Base-by-base conservation (phyloP, 2,888 invertebrate genomes). In the Archaeoteleia sp. region DNA sequence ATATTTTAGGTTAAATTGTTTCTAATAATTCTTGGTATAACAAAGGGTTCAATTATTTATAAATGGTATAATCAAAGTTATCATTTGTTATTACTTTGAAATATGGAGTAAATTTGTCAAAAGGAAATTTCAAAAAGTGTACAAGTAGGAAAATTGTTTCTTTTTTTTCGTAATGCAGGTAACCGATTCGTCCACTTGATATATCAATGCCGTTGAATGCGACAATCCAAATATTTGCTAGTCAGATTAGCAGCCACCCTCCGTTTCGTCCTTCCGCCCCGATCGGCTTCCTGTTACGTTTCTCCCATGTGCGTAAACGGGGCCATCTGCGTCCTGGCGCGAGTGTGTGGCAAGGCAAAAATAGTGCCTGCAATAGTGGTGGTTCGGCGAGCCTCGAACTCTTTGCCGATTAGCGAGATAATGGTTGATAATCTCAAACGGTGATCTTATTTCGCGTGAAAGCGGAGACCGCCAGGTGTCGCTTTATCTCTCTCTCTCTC, bases 151-250 rank as follows among this genome's bases (percentile, higher is more conserved):
- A n/a, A n/a, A n/a, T n/a, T n/a, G n/a, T n/a, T n/a, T n/a, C n/a
- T n/a, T n/a, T n/a, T n/a, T n/a, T n/a, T n/a, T n/a, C n/a, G n/a
- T n/a, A n/a, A n/a, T n/a, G n/a, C n/a, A n/a, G n/a, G n/a, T n/a
- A n/a, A n/a, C n/a, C n/a, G n/a, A n/a, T n/a, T n/a, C n/a, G n/a
- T 20, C 72, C 77, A 79, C 80, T 82, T 77, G 74, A 80, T 78
- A 76, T 80, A 82, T 82, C 81, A 78, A 80, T 81, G 76, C 79
- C 79, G 72, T 48, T 77, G 76, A 82, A 80, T 79, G 75, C 80
- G 82, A 83, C 83, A 82, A 84, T 82, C 83, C 80, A 85, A 85
- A 85, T 85, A 85, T 85, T 85, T 85, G 83, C 78, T 70, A 80
- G 78, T 72, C 76, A 82, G 85, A 85, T 85, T 81, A 85, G 79